Evolutionary conservation across 1,140 invertebrate species (phyloP).

Genomic region (Drosophila seguyi): DNA sequence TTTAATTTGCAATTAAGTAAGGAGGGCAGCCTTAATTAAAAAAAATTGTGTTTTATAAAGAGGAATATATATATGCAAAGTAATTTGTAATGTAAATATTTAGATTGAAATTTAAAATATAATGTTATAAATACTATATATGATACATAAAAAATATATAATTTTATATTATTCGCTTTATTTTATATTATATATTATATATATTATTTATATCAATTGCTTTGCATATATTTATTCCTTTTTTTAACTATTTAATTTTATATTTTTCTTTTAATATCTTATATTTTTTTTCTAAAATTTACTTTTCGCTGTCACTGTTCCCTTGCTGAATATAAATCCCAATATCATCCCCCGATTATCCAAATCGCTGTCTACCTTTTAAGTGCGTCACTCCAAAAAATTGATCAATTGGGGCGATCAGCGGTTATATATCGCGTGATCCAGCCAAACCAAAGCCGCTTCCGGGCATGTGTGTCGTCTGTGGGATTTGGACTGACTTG

Average conservation of each 20-base stretch:
- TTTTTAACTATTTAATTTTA: no score
- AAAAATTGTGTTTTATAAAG: neutral
- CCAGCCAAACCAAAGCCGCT: neutral
- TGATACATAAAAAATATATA: no score
- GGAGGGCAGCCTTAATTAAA: neutral
- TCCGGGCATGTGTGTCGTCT: conserved; percentile 22
- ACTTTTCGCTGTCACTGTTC: neutral
- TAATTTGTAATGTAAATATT: neutral
- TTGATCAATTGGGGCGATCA: conserved; percentile 41
- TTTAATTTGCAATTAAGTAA: neutral
- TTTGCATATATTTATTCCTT: neutral
- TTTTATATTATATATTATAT: neutral
- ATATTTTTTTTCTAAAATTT: no score
- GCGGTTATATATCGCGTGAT: conserved; percentile 32
- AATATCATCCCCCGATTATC: conserved; percentile 14
- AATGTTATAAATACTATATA: no score
- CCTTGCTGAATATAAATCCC: conserved; percentile 5
- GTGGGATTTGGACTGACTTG: conserved; percentile 1
- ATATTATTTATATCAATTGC: neutral
- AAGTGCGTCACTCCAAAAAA: conserved; percentile 34
- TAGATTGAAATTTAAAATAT: neutral
- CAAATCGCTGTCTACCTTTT: conserved; percentile 11
- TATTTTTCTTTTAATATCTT: no score
- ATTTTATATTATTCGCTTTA: no score
- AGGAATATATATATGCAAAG: neutral